Evolutionary conservation across 2,797 vertebrate genomes (phyloP).

Genomic region (Coendou prehensilis): DNA sequence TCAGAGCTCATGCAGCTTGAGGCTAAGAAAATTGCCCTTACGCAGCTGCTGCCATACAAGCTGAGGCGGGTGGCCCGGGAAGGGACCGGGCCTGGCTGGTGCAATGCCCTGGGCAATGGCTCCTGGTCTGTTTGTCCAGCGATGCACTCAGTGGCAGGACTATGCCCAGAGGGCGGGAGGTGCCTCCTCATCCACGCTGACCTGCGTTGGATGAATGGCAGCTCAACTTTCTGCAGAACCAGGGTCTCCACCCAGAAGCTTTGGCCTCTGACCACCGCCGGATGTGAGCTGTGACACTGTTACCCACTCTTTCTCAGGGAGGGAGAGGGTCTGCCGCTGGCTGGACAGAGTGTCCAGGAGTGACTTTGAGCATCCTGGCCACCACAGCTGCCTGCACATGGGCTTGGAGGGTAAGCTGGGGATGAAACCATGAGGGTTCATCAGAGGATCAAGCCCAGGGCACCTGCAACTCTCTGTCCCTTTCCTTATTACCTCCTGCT

Average conservation of each 20-base stretch:
- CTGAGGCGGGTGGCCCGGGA: neutral
- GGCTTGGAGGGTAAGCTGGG: neutral
- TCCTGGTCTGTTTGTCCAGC: neutral
- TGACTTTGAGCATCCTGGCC: neutral
- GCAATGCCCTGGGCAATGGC: neutral
- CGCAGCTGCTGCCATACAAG: neutral
- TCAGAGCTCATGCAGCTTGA: neutral
- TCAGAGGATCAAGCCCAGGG: neutral
- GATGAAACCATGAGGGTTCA: neutral
- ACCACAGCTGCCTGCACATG: neutral
- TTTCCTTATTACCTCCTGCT: neutral
- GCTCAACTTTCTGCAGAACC: neutral
- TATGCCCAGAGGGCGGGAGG: rapidly evolving
- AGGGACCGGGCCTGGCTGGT: neutral
- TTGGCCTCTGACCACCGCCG: neutral
- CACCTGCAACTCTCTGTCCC: neutral
- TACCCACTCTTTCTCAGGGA: neutral
- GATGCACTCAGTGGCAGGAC: neutral
- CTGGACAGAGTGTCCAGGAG: neutral
- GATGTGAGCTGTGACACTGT: neutral
- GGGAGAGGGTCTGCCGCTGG: neutral
- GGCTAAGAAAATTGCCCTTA: neutral
- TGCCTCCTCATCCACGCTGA: neutral
- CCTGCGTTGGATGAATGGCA: neutral
- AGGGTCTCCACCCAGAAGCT: neutral